Percentiles rank a stretch among this genome's conserved stretches.
phyloP scores from a whole-genome alignment of 2,797 vertebrate species.

The Xiphophorus birchmanni region DNA sequence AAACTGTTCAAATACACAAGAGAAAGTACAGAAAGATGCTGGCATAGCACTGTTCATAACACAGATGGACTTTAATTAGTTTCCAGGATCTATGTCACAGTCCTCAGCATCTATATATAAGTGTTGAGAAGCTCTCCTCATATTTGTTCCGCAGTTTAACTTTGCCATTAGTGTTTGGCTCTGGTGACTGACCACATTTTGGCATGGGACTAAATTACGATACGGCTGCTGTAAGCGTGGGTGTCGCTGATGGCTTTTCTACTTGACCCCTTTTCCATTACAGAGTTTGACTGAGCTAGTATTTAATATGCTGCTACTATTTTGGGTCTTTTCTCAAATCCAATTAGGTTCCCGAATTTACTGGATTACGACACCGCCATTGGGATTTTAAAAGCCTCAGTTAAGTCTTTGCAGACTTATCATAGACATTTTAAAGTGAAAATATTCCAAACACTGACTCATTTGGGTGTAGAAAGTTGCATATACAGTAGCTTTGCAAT shows the following conservation, averaged over 20 bases:
- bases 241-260: conserved; percentile 66
- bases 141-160: conserved; percentile 73
- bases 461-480: conserved; percentile 35
- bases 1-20: conserved; percentile 41
- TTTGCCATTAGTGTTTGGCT: conserved; percentile 68
- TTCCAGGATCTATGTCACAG: conserved; percentile 60
- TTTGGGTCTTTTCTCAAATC: conserved; percentile 74
- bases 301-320: conserved; percentile 78
- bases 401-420: conserved; percentile 65
- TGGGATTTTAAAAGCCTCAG: conserved; percentile 63
- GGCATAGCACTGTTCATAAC: conserved; percentile 40
- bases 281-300: conserved; percentile 69
- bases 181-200: conserved; percentile 70
- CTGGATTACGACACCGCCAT: conserved; percentile 74
- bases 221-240: conserved; percentile 42
- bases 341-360: conserved; percentile 77
- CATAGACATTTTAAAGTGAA: conserved; percentile 49
- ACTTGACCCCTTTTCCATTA: conserved; percentile 74
- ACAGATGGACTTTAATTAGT: conserved; percentile 70
- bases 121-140: conserved; percentile 62
- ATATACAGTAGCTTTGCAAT: conserved; percentile 2
- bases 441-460: conserved; percentile 43
- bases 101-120: conserved; percentile 65
- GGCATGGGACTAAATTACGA: conserved; percentile 61
- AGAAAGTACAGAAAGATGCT: conserved; percentile 31